A percentile compares a stretch with the other conserved stretches of the same genome.
Conservation (phyloP, 2,113 vertebrate genomes). For the Struthio camelus region DNA sequence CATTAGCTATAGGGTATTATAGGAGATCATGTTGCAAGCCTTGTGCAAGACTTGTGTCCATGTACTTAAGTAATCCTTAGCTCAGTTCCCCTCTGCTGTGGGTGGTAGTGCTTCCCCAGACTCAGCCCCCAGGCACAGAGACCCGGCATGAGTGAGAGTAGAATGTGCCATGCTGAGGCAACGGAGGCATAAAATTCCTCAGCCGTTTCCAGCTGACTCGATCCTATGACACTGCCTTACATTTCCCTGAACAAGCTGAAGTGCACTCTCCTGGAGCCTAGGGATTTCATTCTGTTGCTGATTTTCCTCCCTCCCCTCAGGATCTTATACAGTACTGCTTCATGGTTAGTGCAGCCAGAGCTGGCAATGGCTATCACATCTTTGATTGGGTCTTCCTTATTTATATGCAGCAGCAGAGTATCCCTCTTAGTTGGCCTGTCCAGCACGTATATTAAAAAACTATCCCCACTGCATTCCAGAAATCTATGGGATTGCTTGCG, state of each 20-base stretch:
- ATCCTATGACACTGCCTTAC: accelerated
- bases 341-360: background rate
- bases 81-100: background rate
- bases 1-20: background rate
- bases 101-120: background rate
- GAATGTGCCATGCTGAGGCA: background rate
- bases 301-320: background rate
- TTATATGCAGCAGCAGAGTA: background rate
- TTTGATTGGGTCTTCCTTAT: background rate
- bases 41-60: background rate
- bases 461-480: background rate
- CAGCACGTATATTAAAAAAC: background rate
- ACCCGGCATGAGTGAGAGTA: background rate
- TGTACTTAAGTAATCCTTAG: background rate
- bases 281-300: accelerated
- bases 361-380: background rate
- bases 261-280: background rate
- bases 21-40: background rate
- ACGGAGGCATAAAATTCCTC: background rate
- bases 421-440: background rate
- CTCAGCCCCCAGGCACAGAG: background rate
- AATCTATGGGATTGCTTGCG: background rate
- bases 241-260: background rate
- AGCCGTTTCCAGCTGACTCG: background rate
- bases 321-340: background rate